A percentile compares a stretch with the other conserved stretches of the same genome.
Conservation (phyloP, 35 echinoderm and acorn worm genomes). For the Patiria miniata region DNA sequence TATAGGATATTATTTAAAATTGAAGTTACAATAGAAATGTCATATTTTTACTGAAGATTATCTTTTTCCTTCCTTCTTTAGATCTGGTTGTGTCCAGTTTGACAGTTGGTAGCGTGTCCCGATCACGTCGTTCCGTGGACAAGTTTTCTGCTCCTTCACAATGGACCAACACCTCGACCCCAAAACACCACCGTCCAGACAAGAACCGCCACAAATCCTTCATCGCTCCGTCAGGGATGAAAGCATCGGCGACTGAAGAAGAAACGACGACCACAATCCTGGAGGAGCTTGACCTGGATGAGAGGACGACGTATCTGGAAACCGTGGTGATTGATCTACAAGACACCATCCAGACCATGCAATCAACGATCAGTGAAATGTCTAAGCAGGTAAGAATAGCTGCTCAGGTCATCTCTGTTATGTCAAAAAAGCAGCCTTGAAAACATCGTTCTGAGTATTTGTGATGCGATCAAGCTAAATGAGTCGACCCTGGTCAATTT, state of each 20-base stretch:
- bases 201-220: background rate
- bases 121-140: conserved; percentile 1
- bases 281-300: conserved; percentile 13
- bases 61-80: background rate
- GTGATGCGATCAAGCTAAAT: too few relatives aligned
- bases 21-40: background rate
- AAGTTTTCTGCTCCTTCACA: background rate
- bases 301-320: conserved; percentile 13
- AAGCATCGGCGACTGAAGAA: background rate
- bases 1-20: too few relatives aligned
- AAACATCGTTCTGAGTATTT: too few relatives aligned
- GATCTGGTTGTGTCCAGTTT: conserved; percentile 45
- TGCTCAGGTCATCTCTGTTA: too few relatives aligned
- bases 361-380: conserved; percentile 34
- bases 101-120: conserved; percentile 21
- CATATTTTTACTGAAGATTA: background rate
- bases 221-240: background rate
- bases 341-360: conserved; percentile 34
- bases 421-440: too few relatives aligned
- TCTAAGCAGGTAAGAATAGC: conserved; percentile 37
- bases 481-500: too few relatives aligned
- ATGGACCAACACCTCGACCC: background rate
- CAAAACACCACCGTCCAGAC: background rate
- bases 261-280: background rate
- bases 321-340: conserved; percentile 2